Percentiles rank a stretch among this genome's conserved stretches.
Evolutionary conservation across 1,140 invertebrate genomes (phyloP).

Genomic region (Paramacrobiotus metropolitanus): DNA sequence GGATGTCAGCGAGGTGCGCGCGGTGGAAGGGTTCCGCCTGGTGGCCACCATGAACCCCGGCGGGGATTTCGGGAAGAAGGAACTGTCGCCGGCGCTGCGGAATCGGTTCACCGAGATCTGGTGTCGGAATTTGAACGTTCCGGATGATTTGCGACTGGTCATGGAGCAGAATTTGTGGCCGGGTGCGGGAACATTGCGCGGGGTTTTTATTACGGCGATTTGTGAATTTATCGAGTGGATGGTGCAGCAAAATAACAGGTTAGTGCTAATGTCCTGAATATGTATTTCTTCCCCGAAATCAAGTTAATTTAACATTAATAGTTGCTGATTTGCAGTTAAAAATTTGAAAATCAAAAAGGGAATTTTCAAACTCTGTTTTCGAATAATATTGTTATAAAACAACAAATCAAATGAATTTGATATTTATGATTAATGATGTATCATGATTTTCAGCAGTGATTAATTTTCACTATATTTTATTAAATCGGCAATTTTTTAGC

Average conservation of each 20-base stretch:
- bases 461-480: no score
- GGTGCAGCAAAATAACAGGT: slow-evolving; percentile 18
- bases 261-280: no score
- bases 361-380: no score
- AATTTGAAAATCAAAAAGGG: no score
- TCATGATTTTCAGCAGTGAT: no score
- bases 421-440: no score
- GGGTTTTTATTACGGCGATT: slow-evolving; percentile 34
- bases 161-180: slow-evolving; percentile 48
- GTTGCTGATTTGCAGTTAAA: no score
- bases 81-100: slow-evolving; percentile 83
- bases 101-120: slow-evolving; percentile 98
- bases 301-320: no score
- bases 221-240: slow-evolving; percentile 60
- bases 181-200: slow-evolving; percentile 28
- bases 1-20: slow-evolving; percentile 35
- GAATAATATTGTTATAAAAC: no score
- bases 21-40: slow-evolving; percentile 57
- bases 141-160: slow-evolving; percentile 46
- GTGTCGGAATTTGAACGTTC: slow-evolving; percentile 48
- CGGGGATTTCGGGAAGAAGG: slow-evolving; percentile 98
- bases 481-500: no score
- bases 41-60: slow-evolving; percentile 99
- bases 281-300: no score
- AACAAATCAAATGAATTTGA: no score